phyloP scores from a whole-genome alignment of 2,797 vertebrate species.

The Discoglossus pictus region DNA sequence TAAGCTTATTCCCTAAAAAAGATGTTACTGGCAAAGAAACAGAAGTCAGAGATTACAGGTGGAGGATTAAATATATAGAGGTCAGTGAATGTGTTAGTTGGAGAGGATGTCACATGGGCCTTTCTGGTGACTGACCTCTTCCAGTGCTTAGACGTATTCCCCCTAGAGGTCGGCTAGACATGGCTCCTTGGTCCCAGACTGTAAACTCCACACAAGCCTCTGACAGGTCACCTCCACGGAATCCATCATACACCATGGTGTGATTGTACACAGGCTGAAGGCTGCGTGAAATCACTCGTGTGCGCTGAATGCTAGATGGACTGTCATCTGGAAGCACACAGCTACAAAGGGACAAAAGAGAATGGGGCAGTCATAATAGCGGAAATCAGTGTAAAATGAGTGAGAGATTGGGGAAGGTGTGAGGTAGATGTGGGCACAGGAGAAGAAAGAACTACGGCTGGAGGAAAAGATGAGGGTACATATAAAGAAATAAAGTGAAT shows the following conservation, averaged over 20 bases:
- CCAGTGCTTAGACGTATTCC: conserved; percentile 89
- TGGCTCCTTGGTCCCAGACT: conserved; percentile 78
- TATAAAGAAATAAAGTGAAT: too few species aligned
- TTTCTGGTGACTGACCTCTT: conserved; percentile 71
- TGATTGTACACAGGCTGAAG: conserved; percentile 91
- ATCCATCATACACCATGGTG: conserved; percentile 98
- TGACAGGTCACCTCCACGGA: conserved; percentile 80
- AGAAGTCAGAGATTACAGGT: too few species aligned
- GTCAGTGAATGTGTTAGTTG: not conserved
- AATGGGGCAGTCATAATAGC: not conserved
- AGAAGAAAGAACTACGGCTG: not conserved
- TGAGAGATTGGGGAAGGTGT: not conserved
- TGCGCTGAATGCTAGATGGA: conserved; percentile 85
- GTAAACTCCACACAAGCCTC: conserved; percentile 92
- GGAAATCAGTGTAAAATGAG: not conserved
- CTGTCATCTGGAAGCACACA: conserved; percentile 90
- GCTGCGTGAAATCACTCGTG: conserved; percentile 78
- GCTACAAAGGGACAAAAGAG: conserved; percentile 66
- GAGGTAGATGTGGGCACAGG: not conserved
- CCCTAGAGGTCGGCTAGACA: conserved; percentile 74
- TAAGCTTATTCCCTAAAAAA: too few species aligned
- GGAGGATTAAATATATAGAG: too few species aligned
- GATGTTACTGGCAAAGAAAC: too few species aligned
- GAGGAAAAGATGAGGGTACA: not conserved
- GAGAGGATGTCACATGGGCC: not conserved